phyloP scores from a whole-genome alignment of 2,888 invertebrate species.

The Cheilosia vernalis region DNA sequence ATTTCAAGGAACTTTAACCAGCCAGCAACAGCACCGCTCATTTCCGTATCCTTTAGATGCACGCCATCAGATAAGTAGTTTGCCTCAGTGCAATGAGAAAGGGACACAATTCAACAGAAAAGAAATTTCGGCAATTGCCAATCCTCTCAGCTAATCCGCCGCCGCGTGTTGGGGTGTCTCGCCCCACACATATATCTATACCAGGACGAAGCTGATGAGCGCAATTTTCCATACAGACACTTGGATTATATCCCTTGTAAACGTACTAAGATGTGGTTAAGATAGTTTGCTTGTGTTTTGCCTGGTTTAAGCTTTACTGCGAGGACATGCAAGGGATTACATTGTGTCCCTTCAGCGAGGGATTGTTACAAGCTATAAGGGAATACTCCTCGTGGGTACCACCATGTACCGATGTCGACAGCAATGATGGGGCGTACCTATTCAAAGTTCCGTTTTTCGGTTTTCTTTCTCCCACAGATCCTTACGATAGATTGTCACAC shows the following conservation, averaged over 20 bases:
- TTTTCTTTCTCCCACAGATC: constrained; percentile 48
- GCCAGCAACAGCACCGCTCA: constrained; percentile 56
- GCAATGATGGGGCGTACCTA: constrained; percentile 49
- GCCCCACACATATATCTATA: neutral
- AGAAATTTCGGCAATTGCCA: constrained; percentile 58
- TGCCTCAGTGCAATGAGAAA: constrained; percentile 17
- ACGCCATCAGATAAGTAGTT: constrained; percentile 76
- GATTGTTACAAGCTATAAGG: constrained; percentile 4
- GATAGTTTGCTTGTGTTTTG: constrained; percentile 30
- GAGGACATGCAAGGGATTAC: constrained; percentile 63
- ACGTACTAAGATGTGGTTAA: constrained; percentile 55
- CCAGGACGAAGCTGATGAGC: constrained; percentile 30
- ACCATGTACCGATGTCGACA: constrained; percentile 65
- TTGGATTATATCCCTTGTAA: constrained; percentile 59
- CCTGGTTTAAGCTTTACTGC: constrained; percentile 3
- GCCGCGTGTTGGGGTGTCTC: constrained; percentile 33
- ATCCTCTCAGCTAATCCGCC: constrained; percentile 58
- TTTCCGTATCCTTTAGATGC: constrained; percentile 76
- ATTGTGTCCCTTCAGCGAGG: constrained; percentile 33
- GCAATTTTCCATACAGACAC: constrained; percentile 52
- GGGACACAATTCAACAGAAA: constrained; percentile 58
- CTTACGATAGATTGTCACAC: constrained; percentile 70
- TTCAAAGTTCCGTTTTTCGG: constrained; percentile 41
- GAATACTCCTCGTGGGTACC: constrained; percentile 62
- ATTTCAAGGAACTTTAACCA: constrained; percentile 38